These are phyloP conservation scores for Oxyruncus cristatus DNA, from an alignment of 2,113 vertebrate species.

Conservation along the genomic window DNA sequence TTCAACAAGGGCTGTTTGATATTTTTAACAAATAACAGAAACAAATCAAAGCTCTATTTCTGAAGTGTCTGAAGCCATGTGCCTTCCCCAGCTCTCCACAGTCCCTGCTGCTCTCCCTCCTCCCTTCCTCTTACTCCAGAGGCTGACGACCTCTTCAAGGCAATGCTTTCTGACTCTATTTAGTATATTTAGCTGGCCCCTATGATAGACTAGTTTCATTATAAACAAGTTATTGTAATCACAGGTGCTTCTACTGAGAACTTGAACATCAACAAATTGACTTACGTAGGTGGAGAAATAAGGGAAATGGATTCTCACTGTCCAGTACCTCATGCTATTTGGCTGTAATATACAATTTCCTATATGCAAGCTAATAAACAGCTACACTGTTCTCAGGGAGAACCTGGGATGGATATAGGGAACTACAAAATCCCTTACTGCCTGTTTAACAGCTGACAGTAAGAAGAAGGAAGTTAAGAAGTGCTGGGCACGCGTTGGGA, in stretches of 20 bases:
- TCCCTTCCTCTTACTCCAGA: neutral
- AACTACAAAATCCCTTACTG: neutral
- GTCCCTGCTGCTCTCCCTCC: neutral
- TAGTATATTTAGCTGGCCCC: neutral
- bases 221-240: neutral
- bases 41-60: slow-evolving; percentile 11
- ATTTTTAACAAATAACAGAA: slow-evolving; percentile 9
- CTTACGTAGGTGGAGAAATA: neutral
- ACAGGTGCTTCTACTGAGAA: neutral
- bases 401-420: neutral
- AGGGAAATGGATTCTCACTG: neutral
- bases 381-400: neutral
- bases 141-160: neutral
- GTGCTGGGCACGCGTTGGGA: neutral
- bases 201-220: neutral
- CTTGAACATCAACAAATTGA: neutral
- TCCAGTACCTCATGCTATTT: neutral
- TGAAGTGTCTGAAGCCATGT: neutral
- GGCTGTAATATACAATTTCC: neutral
- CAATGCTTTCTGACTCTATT: neutral
- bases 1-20: neutral
- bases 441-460: neutral
- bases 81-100: neutral
- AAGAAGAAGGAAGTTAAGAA: neutral
- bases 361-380: neutral